Evolutionary conservation across 2,888 invertebrate species (phyloP), one percentile per base, ranked within the genome.

Genomic region (Patella ulyssiponensis): DNA sequence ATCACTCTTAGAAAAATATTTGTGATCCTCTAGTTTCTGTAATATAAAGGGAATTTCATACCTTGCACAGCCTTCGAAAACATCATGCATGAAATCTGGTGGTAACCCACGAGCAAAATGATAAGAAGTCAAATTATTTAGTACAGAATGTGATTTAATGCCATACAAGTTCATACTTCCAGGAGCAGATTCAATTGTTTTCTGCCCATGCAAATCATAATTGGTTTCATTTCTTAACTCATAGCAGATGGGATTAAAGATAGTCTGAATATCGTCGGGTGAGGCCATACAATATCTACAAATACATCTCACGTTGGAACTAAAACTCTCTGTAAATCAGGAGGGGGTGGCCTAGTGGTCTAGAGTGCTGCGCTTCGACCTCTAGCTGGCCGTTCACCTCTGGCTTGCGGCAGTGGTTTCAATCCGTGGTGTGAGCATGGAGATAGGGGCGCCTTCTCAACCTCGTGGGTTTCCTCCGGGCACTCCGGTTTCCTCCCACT

Each of bases 71-170:
- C 78, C 78, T 76, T 78, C 78, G 33, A 78, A 51, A 56, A 76
- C 3, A 70, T 78, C 78, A 71, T 73, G 78, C 75, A 78, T 75
- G n/a, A 78, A 64, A 58, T 78, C 78, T 20, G 72, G 58, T 15
- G 72, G 71, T 54, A 76, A 71, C 9, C 52, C 56, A 20, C 20
- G 20, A 11, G 72, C 53, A 51, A 76, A 54, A 69, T 75, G 75
- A 23, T 53, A 73, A 56, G 71, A 71, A 9, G 23, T 14, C n/a
- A 78, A 52, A 12, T 76, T 53, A 75, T 75, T 75, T 11, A 78
- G 69, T 17, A 70, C 23, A 76, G 56, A 71, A 54, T 69, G 14
- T 56, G 20, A 27, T 33, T 78, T 75, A 1, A 78, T 44, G n/a
- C 78, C 78, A 71, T 51, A 56, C 20, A 73, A 33, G 33, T 56